Evolutionary conservation across 2,113 vertebrate genomes (phyloP), one percentile per base, ranked within the genome.

Genomic region (Cromileptes altivelis): DNA sequence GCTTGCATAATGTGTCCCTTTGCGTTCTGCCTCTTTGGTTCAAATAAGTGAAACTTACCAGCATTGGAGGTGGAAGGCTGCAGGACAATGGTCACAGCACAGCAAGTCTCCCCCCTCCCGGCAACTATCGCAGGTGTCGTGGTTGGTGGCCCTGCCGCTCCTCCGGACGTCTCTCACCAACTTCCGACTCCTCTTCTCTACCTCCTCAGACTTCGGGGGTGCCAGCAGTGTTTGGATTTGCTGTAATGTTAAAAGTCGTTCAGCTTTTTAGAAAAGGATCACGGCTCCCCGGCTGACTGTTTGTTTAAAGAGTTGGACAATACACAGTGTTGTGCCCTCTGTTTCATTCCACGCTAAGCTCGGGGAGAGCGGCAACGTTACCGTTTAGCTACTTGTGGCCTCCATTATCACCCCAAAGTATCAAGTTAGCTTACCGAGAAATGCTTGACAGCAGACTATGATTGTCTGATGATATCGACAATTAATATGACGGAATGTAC

Each of bases 81-180:
- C 98, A 1, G 98, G 98, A 85, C 97, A 99, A 94, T 98, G 98
- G 89, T 99, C 98, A 65, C 98, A 99, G 94, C 98, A 98, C 23
- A 99, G 95, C 83, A 99, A 91, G 87, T 98, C 98, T 21, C 98
- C 98, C 78, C 98, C 98, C 92, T 99, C 98, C 91, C 97, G 95
- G 95, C 98, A 99, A 89, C 98, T 99, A 90, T 99, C 97, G 88
- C 98, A 98, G 95, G 97, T 98, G 94, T 99, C 97, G 89, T 98
- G 97, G 96, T 99, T 98, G 86, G 97, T 98, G 94, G 97, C 97
- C 92, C 97, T 93, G 90, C 97, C 97, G 92, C 97, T 98, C 87
- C 97, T 95, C 92, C 97, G 95, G 67, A 96, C 97, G 94, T 98
- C 97, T 91, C 97, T 96, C 87, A 97, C 97, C 71, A 96, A 95